These are phyloP conservation scores for Pseudomyrmex flavicornis DNA, from an alignment of 1,140 invertebrate species.

Conservation along the genomic window DNA sequence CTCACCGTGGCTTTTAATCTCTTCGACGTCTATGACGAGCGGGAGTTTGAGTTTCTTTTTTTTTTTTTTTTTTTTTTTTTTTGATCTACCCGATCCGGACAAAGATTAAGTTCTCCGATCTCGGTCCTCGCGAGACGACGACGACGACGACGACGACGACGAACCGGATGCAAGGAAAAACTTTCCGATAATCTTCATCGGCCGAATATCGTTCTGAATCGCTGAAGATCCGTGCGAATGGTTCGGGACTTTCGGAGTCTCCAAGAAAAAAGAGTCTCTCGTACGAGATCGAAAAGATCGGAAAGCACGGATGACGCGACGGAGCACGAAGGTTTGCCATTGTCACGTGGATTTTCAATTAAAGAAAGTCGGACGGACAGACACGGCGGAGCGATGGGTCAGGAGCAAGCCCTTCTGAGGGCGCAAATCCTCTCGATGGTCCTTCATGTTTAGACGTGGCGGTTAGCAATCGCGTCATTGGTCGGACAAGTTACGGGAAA, in stretches of 20 bases:
- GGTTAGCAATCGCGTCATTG: conserved; percentile 39
- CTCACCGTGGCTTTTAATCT: conserved; percentile 62
- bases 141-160: not conserved
- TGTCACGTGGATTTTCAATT: conserved; percentile 77
- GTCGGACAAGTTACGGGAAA: not conserved
- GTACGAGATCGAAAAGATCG: conserved; percentile 17
- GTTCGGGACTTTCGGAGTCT: conserved; percentile 61
- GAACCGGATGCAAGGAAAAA: conserved; percentile 61
- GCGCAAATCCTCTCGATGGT: conserved; percentile 42
- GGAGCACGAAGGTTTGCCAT: conserved; percentile 59
- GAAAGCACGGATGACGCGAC: not conserved
- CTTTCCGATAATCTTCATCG: conserved; percentile 72
- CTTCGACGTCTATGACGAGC: conserved; percentile 38
- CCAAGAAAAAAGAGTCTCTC: conserved; percentile 46
- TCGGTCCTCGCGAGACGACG: not conserved
- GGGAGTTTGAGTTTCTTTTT: conserved; percentile 49
- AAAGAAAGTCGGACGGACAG: conserved; percentile 61
- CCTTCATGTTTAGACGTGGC: conserved; percentile 10
- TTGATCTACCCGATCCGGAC: conserved; percentile 66
- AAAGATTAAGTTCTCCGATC: conserved; percentile 63
- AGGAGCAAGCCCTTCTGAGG: conserved; percentile 28
- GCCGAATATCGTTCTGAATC: conserved; percentile 65
- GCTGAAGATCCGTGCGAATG: conserved; percentile 53
- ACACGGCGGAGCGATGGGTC: conserved; percentile 44
- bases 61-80: conserved; percentile 21